Evolutionary conservation across 2,888 invertebrate species (phyloP), one percentile per base, ranked within the genome.

Genomic region (Pharmacophagus antenor): DNA sequence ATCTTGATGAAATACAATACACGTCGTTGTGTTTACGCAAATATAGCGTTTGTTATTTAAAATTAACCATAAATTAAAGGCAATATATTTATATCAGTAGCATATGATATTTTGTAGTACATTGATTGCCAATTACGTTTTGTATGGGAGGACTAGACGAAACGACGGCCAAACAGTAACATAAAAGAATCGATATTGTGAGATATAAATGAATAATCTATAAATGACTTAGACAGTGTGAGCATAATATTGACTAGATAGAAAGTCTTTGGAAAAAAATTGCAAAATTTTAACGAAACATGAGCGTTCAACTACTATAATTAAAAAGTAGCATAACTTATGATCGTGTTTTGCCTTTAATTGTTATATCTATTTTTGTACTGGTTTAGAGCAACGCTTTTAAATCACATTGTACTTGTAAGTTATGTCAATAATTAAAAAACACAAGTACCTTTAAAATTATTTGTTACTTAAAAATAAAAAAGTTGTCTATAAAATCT

Each of bases 151-250:
- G 65, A 80, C 77, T 73, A 80, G 82, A 83, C 79, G 67, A 71
- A 79, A 80, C 76, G 76, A 79, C 74, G 71, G 73, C 77, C 79
- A 80, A 81, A 88, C 84, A 87, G 84, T 88, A 85, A 86, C 84
- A 87, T 86, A 86, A 84, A 84, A 73, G 85, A 82, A 84, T 88
- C 88, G 85, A 88, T 85, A 82, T 75, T 74, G 67, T 69, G 70
- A 82, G 80, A 88, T 82, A 88, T 82, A 88, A 88, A 89, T 89
- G 88, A 88, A 87, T 87, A 84, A 88, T 87, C 89, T 88, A 85
- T 88, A 88, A 86, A 88, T 84, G 85, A 77, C 83, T 84, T 86
- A 84, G 76, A 75, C 74, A 71, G 68, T 58, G 63, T 66, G 70
- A 66, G 61, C 51, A 76, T 56, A 1, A 27, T 72, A 80, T 37